Evolutionary conservation across 1,140 invertebrate species (phyloP), one percentile per base, ranked within the genome.

Genomic region (Patella vulgata): DNA sequence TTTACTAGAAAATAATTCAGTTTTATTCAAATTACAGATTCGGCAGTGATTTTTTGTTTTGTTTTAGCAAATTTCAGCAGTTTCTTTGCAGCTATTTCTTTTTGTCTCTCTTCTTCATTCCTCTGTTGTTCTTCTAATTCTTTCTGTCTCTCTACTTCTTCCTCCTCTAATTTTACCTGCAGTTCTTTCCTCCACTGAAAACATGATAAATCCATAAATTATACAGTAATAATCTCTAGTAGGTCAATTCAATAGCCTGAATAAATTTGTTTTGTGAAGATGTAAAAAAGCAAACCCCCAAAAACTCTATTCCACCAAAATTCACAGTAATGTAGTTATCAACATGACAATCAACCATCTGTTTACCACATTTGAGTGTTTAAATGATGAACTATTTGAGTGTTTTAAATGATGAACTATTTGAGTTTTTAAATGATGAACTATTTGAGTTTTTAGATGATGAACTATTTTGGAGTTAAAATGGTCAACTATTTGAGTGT

Each of bases 171-270:
- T 8, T 72, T 59, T 36, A 48, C 36, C 39, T 80, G 78, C 11
- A 81, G 59, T 39, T 81, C 79, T 59, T 81, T 81, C 25, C 78
- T 64, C 79, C 79, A 81, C 79, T 81, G 66, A 25, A 70, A 66
- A 8, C n/a, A n/a, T n/a, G n/a, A n/a, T n/a, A 56, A 51, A 25
- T 44, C 36, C 46, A 65, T n/a, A 46, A 44, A 54, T 40, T 33
- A 11, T 31, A n/a, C 9, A 1, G 44, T 56, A 44, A 30, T 11
- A 39, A 40, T 19, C 40, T 43, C 33, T 17, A 19, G 1, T 57
- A 44, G 9, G 9, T 23, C 17, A 43, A 27, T 4, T 3, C 3
- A 11, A 11, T 57, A 1, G 12, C 11, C 44, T 57, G 19, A 23
- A 25, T 27, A 14, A 30, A 36, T 28, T 23, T 30, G 8, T 6